Evolutionary conservation across 2,113 vertebrate species (phyloP), one percentile per base, ranked within the genome.

Genomic region (Meles meles): DNA sequence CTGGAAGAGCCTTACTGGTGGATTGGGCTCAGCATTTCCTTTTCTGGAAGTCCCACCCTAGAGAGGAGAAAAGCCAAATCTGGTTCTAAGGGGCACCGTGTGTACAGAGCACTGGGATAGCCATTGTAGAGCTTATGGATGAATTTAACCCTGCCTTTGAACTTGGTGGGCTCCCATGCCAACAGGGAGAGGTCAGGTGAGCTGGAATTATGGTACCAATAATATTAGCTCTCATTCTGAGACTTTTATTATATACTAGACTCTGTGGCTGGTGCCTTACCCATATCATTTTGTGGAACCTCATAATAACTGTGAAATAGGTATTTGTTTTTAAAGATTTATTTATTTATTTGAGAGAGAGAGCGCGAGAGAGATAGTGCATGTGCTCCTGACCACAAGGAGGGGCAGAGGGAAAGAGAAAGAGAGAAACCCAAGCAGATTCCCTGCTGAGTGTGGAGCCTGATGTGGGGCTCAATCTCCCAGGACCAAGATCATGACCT

Each of bases 31-130:
- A 0, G 95, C 80, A 12, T 86, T 96, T 3, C 98, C 98, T 88
- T 98, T 99, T 94, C 99, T 99, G 39, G 99, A 99, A 82, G 99
- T 99, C 29, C 99, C 99, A 0, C 99, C 99, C 99, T 99, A 31
- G 77, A 82, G 77, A 79, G 37, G 39, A 92, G 89, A 90, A 69
- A 89, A 84, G 42, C 47, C 69, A 25, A 76, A 67, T 52, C 27
- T 18, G 3, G 67, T 37, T 23, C 29, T 52, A 7, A 44, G 77
- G 61, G 42, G 59, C 21, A 23, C 29, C 1, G 0, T 1, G 9
- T 23, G 55, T 37, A 49, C 25, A 20, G 34, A 57, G 67, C 37
- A 0, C 25, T 10, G 14, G 44, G 59, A 15, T 49, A 39, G 74
- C 14, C 21, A 0, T 37, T 17, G 44, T n/a, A 49, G 89, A 59